Conservation (phyloP, 2,113 vertebrate species). For the Sterna hirundo region DNA sequence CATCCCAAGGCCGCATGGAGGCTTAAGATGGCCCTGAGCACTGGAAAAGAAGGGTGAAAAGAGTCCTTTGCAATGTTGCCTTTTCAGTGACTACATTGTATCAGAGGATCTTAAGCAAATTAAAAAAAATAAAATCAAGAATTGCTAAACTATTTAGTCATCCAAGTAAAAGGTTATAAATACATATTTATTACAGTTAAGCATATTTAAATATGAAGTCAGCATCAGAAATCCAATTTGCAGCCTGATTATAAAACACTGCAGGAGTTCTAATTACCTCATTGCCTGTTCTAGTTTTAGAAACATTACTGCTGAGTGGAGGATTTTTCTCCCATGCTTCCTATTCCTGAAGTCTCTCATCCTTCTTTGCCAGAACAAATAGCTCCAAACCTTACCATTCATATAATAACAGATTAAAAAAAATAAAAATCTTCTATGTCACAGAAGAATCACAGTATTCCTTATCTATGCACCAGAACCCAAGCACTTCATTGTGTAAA, state of each 20-base stretch:
- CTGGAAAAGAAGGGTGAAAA: background rate
- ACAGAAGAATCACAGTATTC: background rate
- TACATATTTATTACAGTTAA: background rate
- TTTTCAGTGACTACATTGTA: background rate
- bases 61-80: background rate
- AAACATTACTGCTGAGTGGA: background rate
- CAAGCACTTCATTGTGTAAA: background rate
- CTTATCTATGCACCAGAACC: background rate
- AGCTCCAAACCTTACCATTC: background rate
- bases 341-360: background rate
- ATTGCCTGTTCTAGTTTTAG: conserved; percentile 3
- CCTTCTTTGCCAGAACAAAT: background rate
- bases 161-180: background rate
- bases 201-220: conserved; percentile 2
- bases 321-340: conserved; percentile 2
- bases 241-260: background rate
- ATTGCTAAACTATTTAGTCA: background rate
- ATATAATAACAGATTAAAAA: background rate
- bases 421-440: background rate
- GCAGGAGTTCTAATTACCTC: background rate
- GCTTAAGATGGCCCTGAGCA: background rate
- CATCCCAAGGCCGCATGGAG: background rate
- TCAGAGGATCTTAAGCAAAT: background rate
- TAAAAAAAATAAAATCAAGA: background rate
- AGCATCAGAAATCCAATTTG: background rate